phyloP scores from a whole-genome alignment of 1,140 invertebrate species.

The Phortica variegata region DNA sequence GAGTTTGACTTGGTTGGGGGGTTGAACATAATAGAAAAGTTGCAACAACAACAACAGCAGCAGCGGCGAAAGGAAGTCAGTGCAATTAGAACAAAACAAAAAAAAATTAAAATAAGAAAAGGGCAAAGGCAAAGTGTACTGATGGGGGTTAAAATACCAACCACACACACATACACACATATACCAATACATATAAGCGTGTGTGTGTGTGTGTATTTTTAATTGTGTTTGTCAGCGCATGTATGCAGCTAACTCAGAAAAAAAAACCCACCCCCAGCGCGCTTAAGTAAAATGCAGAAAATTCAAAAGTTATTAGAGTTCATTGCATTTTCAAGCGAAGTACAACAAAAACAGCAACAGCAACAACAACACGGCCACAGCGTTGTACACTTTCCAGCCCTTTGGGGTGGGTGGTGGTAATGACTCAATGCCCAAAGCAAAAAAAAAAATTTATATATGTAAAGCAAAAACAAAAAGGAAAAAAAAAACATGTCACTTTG shows the following conservation, averaged over 20 bases:
- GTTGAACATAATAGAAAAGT: conserved; percentile 23
- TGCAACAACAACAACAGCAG: conserved; percentile 24
- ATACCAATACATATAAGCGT: conserved; percentile 3
- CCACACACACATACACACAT: conserved; percentile 7
- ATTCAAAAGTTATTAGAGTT: conserved; percentile 56
- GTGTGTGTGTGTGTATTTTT: conserved; percentile 26
- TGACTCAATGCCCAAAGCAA: conserved; percentile 49
- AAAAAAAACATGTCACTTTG: conserved; percentile 18
- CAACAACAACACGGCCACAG: conserved; percentile 14
- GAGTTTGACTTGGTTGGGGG: not conserved
- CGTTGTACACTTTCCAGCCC: conserved; percentile 1
- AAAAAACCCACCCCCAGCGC: conserved; percentile 41
- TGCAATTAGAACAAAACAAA: no score
- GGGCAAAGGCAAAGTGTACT: conserved; percentile 34
- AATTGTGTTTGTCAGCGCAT: conserved; percentile 4
- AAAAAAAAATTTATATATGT: no score
- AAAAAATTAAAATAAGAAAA: conserved; percentile 41
- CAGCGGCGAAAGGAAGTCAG: conserved; percentile 41
- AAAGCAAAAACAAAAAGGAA: conserved; percentile 29
- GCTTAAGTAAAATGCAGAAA: conserved; percentile 49
- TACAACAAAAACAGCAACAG: conserved; percentile 35
- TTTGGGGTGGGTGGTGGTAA: conserved; percentile 48
- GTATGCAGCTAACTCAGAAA: conserved; percentile 30
- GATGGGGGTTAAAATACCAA: conserved; percentile 34
- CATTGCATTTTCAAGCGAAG: conserved; percentile 53